A percentile compares a stretch with the other conserved stretches of the same genome.
Evolutionary conservation across 2,113 vertebrate species (phyloP).

Genomic region (Zosterops lateralis): DNA sequence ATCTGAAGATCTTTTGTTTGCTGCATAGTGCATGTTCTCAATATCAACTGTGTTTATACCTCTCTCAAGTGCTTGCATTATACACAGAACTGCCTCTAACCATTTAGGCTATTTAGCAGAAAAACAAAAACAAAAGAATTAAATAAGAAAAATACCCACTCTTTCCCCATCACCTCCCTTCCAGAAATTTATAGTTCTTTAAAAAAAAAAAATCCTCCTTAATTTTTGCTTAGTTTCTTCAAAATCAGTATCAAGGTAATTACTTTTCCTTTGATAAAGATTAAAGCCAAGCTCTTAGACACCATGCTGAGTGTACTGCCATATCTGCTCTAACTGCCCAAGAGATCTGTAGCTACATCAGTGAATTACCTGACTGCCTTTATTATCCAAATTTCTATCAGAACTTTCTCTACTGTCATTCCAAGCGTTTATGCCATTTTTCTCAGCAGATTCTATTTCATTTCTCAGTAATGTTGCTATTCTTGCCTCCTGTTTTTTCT

Average conservation of each 20-base stretch:
- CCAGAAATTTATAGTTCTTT: neutral
- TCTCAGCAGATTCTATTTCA: constrained; percentile 35
- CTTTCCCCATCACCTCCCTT: neutral
- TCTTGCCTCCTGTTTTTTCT: constrained; percentile 6
- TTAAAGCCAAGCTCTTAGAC: neutral
- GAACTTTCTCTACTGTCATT: constrained; percentile 41
- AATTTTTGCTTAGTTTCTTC: neutral
- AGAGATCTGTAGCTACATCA: constrained; percentile 41
- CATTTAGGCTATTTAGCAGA: neutral
- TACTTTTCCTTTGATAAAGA: constrained; percentile 27
- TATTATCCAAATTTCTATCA: constrained; percentile 56
- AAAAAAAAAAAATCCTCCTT: neutral
- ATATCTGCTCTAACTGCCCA: constrained; percentile 17
- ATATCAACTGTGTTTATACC: neutral
- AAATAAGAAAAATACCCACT: neutral
- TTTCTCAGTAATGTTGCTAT: constrained; percentile 30
- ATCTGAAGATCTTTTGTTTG: neutral
- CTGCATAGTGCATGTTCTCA: neutral
- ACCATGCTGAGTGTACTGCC: neutral
- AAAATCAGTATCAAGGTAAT: neutral
- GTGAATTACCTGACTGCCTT: constrained; percentile 37
- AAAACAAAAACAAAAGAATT: neutral
- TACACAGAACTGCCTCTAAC: neutral
- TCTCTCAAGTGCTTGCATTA: neutral
- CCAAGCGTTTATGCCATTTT: constrained; percentile 42